Conservation (phyloP, 2,113 vertebrate genomes). For the Mastomys coucha region DNA sequence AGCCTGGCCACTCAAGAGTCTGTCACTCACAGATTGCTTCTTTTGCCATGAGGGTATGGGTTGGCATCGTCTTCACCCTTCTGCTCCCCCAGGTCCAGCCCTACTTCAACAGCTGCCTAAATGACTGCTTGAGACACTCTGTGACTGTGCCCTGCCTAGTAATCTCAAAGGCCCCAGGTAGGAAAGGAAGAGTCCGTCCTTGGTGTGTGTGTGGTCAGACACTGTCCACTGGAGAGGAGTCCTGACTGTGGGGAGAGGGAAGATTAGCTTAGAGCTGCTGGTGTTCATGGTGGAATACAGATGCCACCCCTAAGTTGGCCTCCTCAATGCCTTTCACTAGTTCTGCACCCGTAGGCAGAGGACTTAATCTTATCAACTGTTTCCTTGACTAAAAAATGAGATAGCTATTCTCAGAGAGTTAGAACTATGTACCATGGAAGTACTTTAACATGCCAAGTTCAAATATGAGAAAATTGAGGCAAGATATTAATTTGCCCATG, state of each 20-base stretch:
- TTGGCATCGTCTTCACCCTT: background rate
- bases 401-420: background rate
- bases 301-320: too few species aligned
- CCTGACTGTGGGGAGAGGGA: background rate
- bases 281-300: background rate
- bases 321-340: background rate
- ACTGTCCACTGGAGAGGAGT: background rate
- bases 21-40: background rate
- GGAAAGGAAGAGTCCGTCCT: conserved; percentile 35
- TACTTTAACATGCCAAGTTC: background rate
- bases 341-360: background rate
- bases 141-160: conserved; percentile 72
- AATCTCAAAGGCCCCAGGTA: conserved; percentile 45
- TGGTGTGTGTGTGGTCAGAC: accelerated
- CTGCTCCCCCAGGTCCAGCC: conserved; percentile 86
- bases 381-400: background rate
- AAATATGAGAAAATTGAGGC: background rate
- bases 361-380: background rate
- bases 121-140: conserved; percentile 84
- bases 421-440: accelerated
- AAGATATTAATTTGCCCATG: background rate
- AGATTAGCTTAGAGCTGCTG: background rate
- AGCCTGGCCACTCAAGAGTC: too few species aligned
- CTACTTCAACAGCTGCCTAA: conserved; percentile 83
- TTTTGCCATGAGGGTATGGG: accelerated